Conservation (phyloP, 2,888 invertebrate genomes). For the Xestoiulus laeticollis region DNA sequence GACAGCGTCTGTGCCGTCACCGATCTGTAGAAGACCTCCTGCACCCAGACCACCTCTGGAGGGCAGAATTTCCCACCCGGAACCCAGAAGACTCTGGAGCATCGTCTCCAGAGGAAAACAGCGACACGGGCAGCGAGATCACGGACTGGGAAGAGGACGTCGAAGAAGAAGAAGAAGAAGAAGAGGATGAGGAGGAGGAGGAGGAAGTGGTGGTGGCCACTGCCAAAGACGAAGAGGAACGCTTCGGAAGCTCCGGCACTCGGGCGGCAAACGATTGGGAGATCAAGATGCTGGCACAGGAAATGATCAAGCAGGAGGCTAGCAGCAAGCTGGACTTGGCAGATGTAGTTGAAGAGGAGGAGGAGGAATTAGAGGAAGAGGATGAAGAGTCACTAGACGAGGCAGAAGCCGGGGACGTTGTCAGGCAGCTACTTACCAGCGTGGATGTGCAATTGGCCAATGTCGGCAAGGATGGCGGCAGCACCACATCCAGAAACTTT, state of each 20-base stretch:
- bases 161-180: conserved; percentile 59
- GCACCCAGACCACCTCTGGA: conserved; percentile 55
- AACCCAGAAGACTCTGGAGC: background rate
- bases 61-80: conserved; percentile 54
- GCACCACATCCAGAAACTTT: background rate
- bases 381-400: conserved; percentile 45
- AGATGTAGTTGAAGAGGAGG: conserved; percentile 40
- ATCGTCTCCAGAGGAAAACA: conserved; percentile 32
- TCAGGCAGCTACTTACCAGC: background rate
- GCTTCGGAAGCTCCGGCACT: conserved; percentile 13
- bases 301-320: conserved; percentile 68
- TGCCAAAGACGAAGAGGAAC: conserved; percentile 54
- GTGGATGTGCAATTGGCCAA: background rate
- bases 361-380: conserved; percentile 36
- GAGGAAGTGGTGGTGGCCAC: conserved; percentile 60
- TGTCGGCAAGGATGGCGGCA: background rate
- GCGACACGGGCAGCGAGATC: conserved; percentile 33
- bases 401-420: background rate
- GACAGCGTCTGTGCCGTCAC: conserved; percentile 48
- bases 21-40: conserved; percentile 51
- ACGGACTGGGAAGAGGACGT: conserved; percentile 41
- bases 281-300: conserved; percentile 79
- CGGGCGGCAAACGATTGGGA: conserved; percentile 70
- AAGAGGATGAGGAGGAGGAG: conserved; percentile 59
- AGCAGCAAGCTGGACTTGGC: conserved; percentile 46